These are phyloP conservation scores for Coenobita brevimanus DNA, from an alignment of 1,140 invertebrate genomes.

Conservation along the genomic window DNA sequence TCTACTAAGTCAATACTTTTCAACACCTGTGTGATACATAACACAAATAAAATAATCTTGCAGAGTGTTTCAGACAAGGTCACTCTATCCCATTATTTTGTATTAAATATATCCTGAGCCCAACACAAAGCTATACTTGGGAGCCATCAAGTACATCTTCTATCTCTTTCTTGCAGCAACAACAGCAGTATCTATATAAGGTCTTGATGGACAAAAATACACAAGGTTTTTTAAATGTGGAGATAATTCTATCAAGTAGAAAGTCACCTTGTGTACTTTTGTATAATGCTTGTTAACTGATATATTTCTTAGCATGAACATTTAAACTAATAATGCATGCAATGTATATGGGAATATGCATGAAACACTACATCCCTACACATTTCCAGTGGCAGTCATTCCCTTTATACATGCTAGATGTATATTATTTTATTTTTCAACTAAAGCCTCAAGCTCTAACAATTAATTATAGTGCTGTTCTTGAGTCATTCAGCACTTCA, in stretches of 20 bases:
- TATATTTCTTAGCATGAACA: constrained; percentile 55
- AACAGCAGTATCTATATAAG: constrained; percentile 35
- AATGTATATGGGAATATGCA: constrained; percentile 54
- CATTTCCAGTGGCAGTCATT: constrained; percentile 57
- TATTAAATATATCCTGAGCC: constrained; percentile 51
- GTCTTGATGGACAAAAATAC: constrained; percentile 42
- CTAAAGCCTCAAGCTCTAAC: constrained; percentile 66
- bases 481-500: constrained; percentile 54
- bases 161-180: constrained; percentile 36
- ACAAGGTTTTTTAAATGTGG: constrained; percentile 37
- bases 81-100: constrained; percentile 30
- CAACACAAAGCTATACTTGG: constrained; percentile 54
- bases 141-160: constrained; percentile 29
- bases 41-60: constrained; percentile 35
- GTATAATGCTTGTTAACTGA: constrained; percentile 40
- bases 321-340: constrained; percentile 60
- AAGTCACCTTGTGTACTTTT: constrained; percentile 49
- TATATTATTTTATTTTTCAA: constrained; percentile 58
- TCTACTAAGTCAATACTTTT: constrained; percentile 40
- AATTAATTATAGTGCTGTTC: constrained; percentile 59
- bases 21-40: constrained; percentile 36
- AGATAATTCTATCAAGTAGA: constrained; percentile 20
- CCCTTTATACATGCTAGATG: constrained; percentile 63
- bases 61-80: constrained; percentile 54
- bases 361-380: constrained; percentile 58